Evolutionary conservation across 2,888 invertebrate species (phyloP).

Genomic region (Phrixothrix hirtus): DNA sequence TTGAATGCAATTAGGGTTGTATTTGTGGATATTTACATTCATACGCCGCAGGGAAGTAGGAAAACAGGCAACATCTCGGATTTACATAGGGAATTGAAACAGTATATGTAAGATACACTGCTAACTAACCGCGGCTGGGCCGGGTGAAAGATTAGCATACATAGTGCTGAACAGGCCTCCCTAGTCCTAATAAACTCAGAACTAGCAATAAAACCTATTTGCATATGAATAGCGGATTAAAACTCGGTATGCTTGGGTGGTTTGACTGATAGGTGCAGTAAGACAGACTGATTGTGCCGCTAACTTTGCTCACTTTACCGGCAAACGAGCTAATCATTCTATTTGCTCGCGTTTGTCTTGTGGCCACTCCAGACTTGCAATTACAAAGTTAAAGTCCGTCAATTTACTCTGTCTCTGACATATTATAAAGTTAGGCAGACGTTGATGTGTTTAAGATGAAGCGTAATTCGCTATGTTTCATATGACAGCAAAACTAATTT

Average conservation of each 20-base stretch:
- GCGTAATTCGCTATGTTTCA: not conserved
- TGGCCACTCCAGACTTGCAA: constrained; percentile 30
- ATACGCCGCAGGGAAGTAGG: constrained; percentile 27
- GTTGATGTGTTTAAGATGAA: constrained; percentile 1
- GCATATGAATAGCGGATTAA: constrained; percentile 56
- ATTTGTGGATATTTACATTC: constrained; percentile 33
- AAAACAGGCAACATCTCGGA: constrained; percentile 25
- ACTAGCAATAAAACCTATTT: constrained; percentile 56
- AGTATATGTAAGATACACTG: constrained; percentile 35
- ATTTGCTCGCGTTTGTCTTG: constrained; percentile 40
- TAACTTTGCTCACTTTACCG: constrained; percentile 41
- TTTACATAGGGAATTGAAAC: constrained; percentile 34
- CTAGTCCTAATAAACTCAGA: constrained; percentile 51
- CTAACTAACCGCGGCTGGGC: constrained; percentile 32
- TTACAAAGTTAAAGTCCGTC: constrained; percentile 7
- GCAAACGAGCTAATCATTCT: constrained; percentile 50
- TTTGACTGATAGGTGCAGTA: constrained; percentile 40
- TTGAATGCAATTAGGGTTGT: constrained; percentile 29
- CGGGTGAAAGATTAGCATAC: constrained; percentile 47
- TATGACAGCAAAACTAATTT: no score
- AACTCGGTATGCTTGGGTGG: constrained; percentile 46
- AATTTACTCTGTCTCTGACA: not conserved
- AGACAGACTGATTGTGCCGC: constrained; percentile 40
- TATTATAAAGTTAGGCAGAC: no score
- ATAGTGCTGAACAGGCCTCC: constrained; percentile 38